phyloP scores from a whole-genome alignment of 2,113 vertebrate species.

The Pteropus alecto region DNA sequence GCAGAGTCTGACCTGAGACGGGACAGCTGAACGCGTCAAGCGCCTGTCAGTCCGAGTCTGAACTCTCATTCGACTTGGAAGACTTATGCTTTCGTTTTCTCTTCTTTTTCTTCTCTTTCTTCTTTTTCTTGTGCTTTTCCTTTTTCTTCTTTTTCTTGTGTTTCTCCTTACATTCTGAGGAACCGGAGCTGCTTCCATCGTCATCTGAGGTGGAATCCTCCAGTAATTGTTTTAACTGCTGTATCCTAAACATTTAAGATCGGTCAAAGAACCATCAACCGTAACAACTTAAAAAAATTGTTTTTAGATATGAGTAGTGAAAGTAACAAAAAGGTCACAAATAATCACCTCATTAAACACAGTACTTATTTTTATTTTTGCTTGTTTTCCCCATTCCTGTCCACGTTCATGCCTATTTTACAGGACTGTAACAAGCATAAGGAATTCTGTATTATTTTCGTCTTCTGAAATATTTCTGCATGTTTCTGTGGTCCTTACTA shows the following conservation, averaged over 20 bases:
- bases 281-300: not conserved
- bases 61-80: constrained; percentile 35
- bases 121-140: constrained; percentile 63
- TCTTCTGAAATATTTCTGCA: not conserved
- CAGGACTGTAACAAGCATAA: not conserved
- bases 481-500: not conserved
- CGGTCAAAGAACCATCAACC: not conserved
- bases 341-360: not conserved
- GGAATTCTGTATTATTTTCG: not conserved
- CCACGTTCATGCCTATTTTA: not conserved
- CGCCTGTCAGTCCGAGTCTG: constrained; percentile 75
- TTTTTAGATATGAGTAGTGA: not conserved
- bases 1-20: not conserved
- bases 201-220: constrained; percentile 93
- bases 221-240: constrained; percentile 93
- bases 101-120: constrained; percentile 66
- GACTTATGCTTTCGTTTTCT: constrained; percentile 58
- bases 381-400: not conserved
- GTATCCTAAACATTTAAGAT: constrained; percentile 85
- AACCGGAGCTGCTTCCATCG: constrained; percentile 82
- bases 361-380: not conserved
- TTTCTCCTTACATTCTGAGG: constrained; percentile 80
- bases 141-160: constrained; percentile 64
- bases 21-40: not conserved
- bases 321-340: not conserved